Base-by-base conservation (phyloP, 2,113 vertebrate species). In the Todiramphus chloris region DNA sequence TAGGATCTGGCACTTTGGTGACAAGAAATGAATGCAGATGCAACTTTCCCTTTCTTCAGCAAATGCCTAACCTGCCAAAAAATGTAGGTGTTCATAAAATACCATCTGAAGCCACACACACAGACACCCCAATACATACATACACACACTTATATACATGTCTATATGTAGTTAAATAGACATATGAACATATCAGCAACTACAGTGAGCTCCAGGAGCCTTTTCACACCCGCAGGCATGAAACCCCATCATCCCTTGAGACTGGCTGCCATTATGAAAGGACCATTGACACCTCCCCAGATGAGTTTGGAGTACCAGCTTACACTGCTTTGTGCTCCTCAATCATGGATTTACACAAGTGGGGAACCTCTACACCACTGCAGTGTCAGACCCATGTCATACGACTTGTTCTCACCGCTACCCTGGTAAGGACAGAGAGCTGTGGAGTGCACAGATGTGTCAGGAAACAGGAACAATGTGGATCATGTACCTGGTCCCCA, bases 51-150 rank as follows among this genome's bases (percentile, higher is more conserved):
- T 92, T 78, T 97, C 90, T 94, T 97, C 95, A 97, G 91, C 90
- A 98, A 70, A 75, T 83, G 75, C 82, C 95, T 95, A 18, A 97
- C 78, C 97, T 97, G 96, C 69, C 89, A 95, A 96, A 73, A 94
- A 77, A 75, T 0, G 6, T 3, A 43, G 31, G 41, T 55, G 37
- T 64, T 90, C 56, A 41, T 30, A 24, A 76, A 0, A 1, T 2
- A 16, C 44, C 35, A 0, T 1, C 15, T 28, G 59, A 77, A 64
- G 27, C 31, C 8, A 15, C 28, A 15, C 46, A 16, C 14, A 31
- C 19, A 25, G 43, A n/a, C 31, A 43, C 21, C 20, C 17, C 39
- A 25, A 35, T 37, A 3, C 53, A 9, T 31, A 5, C 50, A 8
- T 20, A 19, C 59, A 7, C 8, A 28, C 19, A 28, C 20, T 16